A percentile compares a stretch with the other conserved stretches of the same genome.
Evolutionary conservation across 2,888 invertebrate species (phyloP).

Genomic region (Mythimna albipuncta): DNA sequence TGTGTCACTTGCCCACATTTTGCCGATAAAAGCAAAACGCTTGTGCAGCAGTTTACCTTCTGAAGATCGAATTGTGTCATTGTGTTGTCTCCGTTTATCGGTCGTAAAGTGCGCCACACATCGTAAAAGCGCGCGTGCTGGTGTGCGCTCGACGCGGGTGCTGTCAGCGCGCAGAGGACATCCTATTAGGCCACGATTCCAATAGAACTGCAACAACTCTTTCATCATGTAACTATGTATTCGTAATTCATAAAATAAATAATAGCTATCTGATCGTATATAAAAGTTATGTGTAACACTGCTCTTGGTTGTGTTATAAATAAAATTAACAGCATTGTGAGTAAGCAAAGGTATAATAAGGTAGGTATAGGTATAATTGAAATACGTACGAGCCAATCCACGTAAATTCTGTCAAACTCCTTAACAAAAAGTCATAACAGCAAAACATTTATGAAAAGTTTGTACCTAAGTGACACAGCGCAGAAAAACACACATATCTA

Average conservation of each 20-base stretch:
- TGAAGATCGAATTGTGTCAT: not conserved
- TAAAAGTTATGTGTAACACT: not conserved
- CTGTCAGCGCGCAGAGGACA: not conserved
- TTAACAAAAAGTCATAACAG: not conserved
- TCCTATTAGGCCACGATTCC: not conserved
- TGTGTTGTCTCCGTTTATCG: slow-evolving; percentile 8
- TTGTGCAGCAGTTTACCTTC: not conserved
- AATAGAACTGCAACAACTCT: not conserved
- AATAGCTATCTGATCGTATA: no score
- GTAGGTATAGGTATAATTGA: not conserved
- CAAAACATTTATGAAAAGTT: not conserved
- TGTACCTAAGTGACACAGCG: not conserved
- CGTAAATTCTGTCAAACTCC: not conserved
- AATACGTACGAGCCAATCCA: not conserved
- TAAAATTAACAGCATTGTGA: not conserved
- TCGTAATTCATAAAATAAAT: not conserved
- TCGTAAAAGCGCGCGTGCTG: not conserved
- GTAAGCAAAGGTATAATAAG: not conserved
- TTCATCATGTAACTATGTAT: not conserved
- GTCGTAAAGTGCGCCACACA: slow-evolving; percentile 10
- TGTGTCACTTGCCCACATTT: not conserved
- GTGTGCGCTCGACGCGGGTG: not conserved
- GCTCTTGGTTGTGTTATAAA: not conserved
- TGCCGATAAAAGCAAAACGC: not conserved
- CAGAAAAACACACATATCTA: not conserved